Percentiles rank a stretch among this genome's conserved stretches.
These are phyloP conservation scores for Actinostola sp. DNA, from an alignment of 92 coral and sea anemone genomes.

Conservation along the genomic window DNA sequence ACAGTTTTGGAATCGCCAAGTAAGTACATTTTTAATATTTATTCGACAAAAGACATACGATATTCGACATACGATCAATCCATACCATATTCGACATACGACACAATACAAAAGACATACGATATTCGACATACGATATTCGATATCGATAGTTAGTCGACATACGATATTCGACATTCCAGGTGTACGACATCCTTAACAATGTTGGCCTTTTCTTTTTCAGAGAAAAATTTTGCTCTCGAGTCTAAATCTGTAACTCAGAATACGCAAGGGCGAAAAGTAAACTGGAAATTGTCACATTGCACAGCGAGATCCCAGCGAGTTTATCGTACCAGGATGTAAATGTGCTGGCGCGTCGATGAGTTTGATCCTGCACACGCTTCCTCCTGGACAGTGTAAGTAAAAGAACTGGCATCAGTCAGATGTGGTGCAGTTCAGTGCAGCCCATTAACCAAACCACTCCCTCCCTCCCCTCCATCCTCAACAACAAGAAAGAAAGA, in stretches of 20 bases:
- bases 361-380: conserved; percentile 19
- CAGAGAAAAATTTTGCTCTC: conserved; percentile 64
- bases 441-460: no score
- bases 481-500: no score
- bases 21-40: no score
- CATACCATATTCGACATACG: no score
- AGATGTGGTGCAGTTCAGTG: background rate
- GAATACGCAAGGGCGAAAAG: conserved; percentile 57
- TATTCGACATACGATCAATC: no score
- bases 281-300: conserved; percentile 74
- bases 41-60: no score
- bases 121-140: background rate
- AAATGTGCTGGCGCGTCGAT: conserved; percentile 62
- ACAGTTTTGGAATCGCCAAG: no score
- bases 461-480: no score
- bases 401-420: background rate
- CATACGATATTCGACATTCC: no score
- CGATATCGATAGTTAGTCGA: no score
- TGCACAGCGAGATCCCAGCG: conserved; percentile 80
- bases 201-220: background rate
- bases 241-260: conserved; percentile 66
- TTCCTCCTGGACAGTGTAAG: conserved; percentile 8
- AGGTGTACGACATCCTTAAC: background rate
- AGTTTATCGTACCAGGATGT: conserved; percentile 65
- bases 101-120: background rate